Percentiles rank a stretch among this genome's conserved stretches.
Conservation (phyloP, 2,113 vertebrate genomes). For the Macaca nemestrina region DNA sequence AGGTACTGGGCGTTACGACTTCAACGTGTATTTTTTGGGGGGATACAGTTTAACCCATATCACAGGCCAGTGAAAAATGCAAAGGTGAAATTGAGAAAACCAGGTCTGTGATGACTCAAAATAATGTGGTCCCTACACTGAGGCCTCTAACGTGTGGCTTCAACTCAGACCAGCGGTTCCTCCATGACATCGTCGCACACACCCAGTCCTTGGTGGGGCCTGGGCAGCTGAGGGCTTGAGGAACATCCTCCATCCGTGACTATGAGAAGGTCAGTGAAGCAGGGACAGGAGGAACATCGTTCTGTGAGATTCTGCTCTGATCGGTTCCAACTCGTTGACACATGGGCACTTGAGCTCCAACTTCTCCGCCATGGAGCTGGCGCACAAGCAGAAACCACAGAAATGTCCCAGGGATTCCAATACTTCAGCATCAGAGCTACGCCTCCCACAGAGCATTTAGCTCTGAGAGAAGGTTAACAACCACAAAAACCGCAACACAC, state of each 20-base stretch:
- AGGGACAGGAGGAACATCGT: not conserved
- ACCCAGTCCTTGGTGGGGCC: accelerated
- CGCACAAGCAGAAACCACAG: not conserved
- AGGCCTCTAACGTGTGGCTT: not conserved
- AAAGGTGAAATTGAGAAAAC: not conserved
- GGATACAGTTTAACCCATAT: not conserved
- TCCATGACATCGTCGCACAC: accelerated
- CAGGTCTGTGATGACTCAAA: not conserved
- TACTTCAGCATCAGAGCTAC: not conserved
- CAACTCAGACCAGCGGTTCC: no score
- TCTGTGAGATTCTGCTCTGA: not conserved
- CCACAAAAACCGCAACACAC: not conserved
- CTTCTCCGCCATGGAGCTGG: not conserved
- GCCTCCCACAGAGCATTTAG: no score
- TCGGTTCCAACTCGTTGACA: not conserved
- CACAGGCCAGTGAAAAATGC: not conserved
- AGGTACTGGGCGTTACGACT: not conserved
- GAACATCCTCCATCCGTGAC: no score
- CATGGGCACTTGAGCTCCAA: not conserved
- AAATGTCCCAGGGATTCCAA: accelerated
- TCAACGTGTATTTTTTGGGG: not conserved
- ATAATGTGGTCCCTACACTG: accelerated
- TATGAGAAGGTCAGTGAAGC: no score
- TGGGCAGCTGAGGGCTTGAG: not conserved
- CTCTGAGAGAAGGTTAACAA: not conserved